Evolutionary conservation across 2,797 vertebrate genomes (phyloP), one percentile per base, ranked within the genome.

Genomic region (Adrianichthys oophorus): DNA sequence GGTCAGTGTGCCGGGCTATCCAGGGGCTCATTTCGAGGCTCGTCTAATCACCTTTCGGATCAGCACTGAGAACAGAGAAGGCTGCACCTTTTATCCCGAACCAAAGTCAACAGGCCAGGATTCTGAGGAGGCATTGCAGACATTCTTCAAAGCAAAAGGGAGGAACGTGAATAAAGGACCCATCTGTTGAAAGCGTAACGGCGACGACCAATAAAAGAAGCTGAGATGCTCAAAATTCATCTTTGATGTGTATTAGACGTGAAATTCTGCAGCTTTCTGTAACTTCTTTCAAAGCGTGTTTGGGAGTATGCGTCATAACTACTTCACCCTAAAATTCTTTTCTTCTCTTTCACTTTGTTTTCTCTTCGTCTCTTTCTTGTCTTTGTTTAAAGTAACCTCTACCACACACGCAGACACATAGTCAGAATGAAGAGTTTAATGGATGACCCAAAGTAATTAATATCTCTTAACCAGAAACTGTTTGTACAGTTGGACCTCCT

Each of bases 21-120:
- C 77, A 59, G 66, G 78, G 87, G 88, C 89, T 90, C 86, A 90
- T 40, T 64, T 85, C 72, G 83, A 88, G 85, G 84, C 84, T 80
- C 63, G 64, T 68, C 75, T 91, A 92, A 92, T 92, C 91, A 79
- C 85, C 83, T 89, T 81, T 88, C 78, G 78, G 90, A 91, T 92
- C 88, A 89, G 83, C 76, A 65, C 48, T 59, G 79, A 89, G 85
- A 90, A 87, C 80, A 89, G 81, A 87, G 78, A 73, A 83, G 84
- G 81, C 78, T 76, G 62, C 68, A 88, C 80, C 87, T 93, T 93
- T 93, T 84, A 93, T 92, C 91, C 81, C 81, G 81, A 87, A 90
- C 89, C 89, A 92, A 93, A 92, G 88, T 90, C 90, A 93, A 92
- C 90, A 92, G 87, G 80, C 64, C 64, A 61, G 80, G 82, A 90